Evolutionary conservation across 2,113 vertebrate species (phyloP), one percentile per base, ranked within the genome.

Genomic region (Bufo bufo): DNA sequence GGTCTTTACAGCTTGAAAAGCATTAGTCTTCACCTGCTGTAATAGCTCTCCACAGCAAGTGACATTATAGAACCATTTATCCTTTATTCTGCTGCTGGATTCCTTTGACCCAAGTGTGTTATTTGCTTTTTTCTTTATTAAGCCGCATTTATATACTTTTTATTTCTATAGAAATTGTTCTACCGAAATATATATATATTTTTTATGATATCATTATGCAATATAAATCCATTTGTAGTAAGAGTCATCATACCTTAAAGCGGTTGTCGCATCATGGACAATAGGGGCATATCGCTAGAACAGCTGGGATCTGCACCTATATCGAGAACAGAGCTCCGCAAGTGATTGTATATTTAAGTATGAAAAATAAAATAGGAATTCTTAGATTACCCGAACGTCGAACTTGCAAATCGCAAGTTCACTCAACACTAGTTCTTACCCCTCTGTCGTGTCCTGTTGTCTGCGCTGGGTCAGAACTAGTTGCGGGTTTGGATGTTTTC

Each of bases 41-140:
- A 75, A 75, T 75, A 47, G 50, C 72, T 75, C 43, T 74, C 72
- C 72, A 20, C 72, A 50, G 45, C 50, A 49, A 47, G 45, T 75
- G 47, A 75, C 72, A 75, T 75, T 75, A 75, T 75, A 20, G 72
- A 75, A 75, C 72, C 72, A 75, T 75, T 75, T 50, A 75, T 75
- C 47, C 72, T 75, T 75, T 75, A 50, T 75, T 75, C 72, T 20
- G 19, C 9, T 49, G 72, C 72, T 11, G 72, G 45, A 75, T 75
- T 75, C 17, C 72, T 47, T 75, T 75, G 47, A 75, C 45, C 45
- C 45, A 50, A 50, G 45, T 49, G 45, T 49, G 72, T 75, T 75
- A 50, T 50, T 75, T 50, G 7, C 47, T 50, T 17, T 75, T 75
- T 75, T 69, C 20, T 75, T 75, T 50, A 75, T 75, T 75, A 50